Conservation (phyloP, 2,797 vertebrate species). For the Cynopterus sphinx region DNA sequence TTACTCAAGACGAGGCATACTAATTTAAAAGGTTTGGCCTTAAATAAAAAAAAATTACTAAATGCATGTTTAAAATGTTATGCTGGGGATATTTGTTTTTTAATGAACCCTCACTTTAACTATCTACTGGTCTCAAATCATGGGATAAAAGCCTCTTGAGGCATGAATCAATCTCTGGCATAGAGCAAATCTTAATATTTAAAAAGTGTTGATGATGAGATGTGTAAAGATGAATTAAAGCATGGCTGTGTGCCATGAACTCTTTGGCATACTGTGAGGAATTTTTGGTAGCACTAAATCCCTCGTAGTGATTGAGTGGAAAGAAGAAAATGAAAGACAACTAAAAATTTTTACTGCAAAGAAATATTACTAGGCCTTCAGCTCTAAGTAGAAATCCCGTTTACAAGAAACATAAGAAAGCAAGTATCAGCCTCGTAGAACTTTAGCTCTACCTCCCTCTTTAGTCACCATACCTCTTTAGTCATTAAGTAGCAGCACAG, state of each 20-base stretch:
- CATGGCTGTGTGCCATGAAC: not conserved
- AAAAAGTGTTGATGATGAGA: not conserved
- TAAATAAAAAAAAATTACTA: not conserved
- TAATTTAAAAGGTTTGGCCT: not conserved
- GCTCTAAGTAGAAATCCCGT: not conserved
- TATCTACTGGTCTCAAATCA: not conserved
- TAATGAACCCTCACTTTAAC: not conserved
- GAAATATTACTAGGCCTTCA: not conserved
- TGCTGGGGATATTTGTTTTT: not conserved
- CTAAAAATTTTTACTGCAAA: not conserved
- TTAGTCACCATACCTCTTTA: not conserved
- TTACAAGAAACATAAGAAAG: not conserved
- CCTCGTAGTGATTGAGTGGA: not conserved
- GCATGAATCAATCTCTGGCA: not conserved
- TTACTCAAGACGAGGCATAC: not conserved
- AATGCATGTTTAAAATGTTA: not conserved
- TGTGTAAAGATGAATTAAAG: not conserved
- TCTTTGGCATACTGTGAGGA: not conserved
- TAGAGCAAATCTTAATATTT: not conserved
- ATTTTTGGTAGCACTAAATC: not conserved
- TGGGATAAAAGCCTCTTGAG: not conserved
- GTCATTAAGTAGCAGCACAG: not conserved
- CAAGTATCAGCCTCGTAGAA: not conserved
- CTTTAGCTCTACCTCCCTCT: not conserved
- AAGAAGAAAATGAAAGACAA: not conserved